Evolutionary conservation across 1,140 invertebrate genomes (phyloP), one percentile per base, ranked within the genome.

Genomic region (Zeugodacus cucurbitae): DNA sequence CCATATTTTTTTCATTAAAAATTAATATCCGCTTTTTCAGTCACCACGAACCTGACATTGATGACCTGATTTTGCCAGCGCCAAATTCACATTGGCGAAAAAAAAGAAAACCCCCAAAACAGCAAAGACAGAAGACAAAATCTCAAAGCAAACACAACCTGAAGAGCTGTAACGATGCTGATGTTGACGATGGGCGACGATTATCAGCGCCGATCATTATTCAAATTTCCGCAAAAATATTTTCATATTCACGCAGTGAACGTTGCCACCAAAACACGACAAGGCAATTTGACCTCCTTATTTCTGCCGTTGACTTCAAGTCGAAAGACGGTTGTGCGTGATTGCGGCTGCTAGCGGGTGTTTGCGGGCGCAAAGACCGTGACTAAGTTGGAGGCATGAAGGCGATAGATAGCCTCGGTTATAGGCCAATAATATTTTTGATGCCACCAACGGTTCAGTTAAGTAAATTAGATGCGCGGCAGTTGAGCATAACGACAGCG

Each of bases 211-310:
- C n/a, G 74, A 82, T 82, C 74, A 82, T 82, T 82, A 82, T 82
- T 82, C 74, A 82, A 82, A 82, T 82, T 82, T 82, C 26, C 22
- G 74, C 41, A 82, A 48, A 74, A 82, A 82, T 82, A 82, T 82
- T 82, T 82, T 82, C 74, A 82, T 82, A 82, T 82, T 82, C 74
- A 82, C 74, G 74, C 74, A 82, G 74, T 82, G 74, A 82, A 82
- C 6, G 44, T 41, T 48, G 74, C 74, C 41, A 82, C 74, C 41
- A 82, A 44, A 82, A 82, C 74, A 82, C 74, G 74, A 82, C 41
- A 17, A 41, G 26, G 22, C 74, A 82, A 82, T 82, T 82, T 82
- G 74, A 82, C 74, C 74, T 82, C 41, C 74, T 54, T 82, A 22
- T 82, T n/a, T 14, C 1, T 70, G 67, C 67, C 20, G n/a, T 44